Evolutionary conservation across 2,888 invertebrate genomes (phyloP), one percentile per base, ranked within the genome.

Genomic region (Nineta flava): DNA sequence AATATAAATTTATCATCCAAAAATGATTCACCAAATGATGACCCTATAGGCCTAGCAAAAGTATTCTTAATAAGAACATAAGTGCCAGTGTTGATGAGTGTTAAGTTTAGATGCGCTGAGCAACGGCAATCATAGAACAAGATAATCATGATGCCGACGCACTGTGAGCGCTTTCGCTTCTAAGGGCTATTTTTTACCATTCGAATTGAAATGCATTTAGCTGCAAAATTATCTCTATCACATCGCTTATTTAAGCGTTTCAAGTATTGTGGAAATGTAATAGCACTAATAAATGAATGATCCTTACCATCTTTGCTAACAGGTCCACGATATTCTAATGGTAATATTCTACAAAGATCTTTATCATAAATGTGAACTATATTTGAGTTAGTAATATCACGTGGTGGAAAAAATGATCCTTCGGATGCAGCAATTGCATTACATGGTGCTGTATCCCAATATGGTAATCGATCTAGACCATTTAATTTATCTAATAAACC

Each of bases 341-440:
- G 87, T 58, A 88, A 65, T 1, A 82, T 79, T 51, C 91, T 74
- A 61, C 92, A 93, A 42, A 93, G 66, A 61, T 92, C 91, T 62
- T 88, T 88, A 61, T 91, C 88, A 64, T 87, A 93, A 1, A 92
- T 67, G 56, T 85, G 75, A 13, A 88, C 76, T 1, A 76, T 67
- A 60, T 88, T 80, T 0, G 76, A 70, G 51, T 79, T 76, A 15
- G 84, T 84, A 52, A 76, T 69, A 34, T 81, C 75, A 1, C 86
- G 74, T 0, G 88, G 88, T 0, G 88, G 88, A 61, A 87, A 90
- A 66, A 90, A 86, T 0, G 87, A 87, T 0, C 88, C 88, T 69
- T 84, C 83, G 1, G 82, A 82, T 9, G 81, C 83, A 47, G 72
- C 67, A 47, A 83, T 72, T 55, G 75, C 71, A n/a, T 77, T 85